Percentiles rank a stretch among this genome's conserved stretches.
These are phyloP conservation scores for Vollenhovia emeryi DNA, from an alignment of 1,140 invertebrate species.

Conservation along the genomic window DNA sequence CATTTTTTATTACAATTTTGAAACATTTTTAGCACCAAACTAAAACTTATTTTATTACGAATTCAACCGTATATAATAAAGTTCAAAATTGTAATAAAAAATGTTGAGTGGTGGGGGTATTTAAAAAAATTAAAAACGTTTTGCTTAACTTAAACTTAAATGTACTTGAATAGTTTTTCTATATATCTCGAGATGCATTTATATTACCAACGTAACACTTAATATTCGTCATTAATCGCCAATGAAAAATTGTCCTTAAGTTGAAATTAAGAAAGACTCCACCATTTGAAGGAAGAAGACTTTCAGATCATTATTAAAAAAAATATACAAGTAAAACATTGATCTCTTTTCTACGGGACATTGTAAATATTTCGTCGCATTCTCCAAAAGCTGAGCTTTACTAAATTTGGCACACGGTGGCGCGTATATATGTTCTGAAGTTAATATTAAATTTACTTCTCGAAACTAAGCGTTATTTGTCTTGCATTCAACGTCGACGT, in stretches of 20 bases:
- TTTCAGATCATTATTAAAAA: neutral
- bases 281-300: neutral
- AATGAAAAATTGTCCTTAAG: neutral
- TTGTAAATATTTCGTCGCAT: neutral
- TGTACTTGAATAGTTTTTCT: neutral
- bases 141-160: neutral
- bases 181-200: neutral
- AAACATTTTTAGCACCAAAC: too few relatives aligned
- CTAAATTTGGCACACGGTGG: neutral
- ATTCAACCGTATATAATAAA: too few relatives aligned
- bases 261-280: neutral
- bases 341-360: neutral
- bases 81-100: too few relatives aligned
- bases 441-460: slow-evolving; percentile 28
- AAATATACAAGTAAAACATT: neutral
- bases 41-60: too few relatives aligned
- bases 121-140: too few relatives aligned
- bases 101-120: too few relatives aligned
- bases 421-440: neutral
- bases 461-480: slow-evolving; percentile 6
- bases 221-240: neutral
- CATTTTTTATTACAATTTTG: too few relatives aligned
- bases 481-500: neutral
- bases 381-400: neutral
- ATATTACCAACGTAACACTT: neutral